Base-by-base conservation (phyloP, 2,888 invertebrate genomes). In the Meliscaeva auricollis region DNA sequence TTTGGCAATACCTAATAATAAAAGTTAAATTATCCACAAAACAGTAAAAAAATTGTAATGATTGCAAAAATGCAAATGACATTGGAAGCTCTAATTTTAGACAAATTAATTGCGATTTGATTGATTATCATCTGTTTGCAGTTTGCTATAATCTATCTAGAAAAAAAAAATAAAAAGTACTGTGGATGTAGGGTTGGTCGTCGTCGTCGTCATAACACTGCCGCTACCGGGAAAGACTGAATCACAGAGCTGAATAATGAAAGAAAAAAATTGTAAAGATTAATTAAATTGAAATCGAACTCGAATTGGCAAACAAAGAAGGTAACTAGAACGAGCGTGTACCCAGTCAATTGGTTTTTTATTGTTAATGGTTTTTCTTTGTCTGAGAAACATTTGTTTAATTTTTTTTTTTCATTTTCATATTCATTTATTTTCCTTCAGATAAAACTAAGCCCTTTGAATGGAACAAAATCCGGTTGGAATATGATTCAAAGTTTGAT, bases 61-160 rank as follows among this genome's bases (percentile, higher is more conserved):
- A 26, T 64, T 48, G 22, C 68, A 35, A n/a, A 38, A 26, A 69
- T 30, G 54, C 69, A 69, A 54, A 69, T 69, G 52, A 69, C 69
- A 69, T 69, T 69, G 69, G 41, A 3, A 69, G 41, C 22, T 69
- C 41, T 54, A 69, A 69, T 54, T 69, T 69, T 54, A 54, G 54
- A 54, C 69, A 69, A 69, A 54, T 69, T 69, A 69, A 69, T 52
- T 54, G 69, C 20, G 17, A 22, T 41, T 69, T 52, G 69, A 69
- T 54, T 69, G 41, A 69, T 69, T 69, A n/a, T 69, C 26, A 22
- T 26, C 26, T 15, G 46, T 17, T n/a, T n/a, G n/a, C n/a, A n/a
- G n/a, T n/a, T n/a, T 26, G 44, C 26, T 26, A 2, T 7, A n/a
- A 64, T 41, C 30, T 54, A 30, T 32, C 30, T 30, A 30, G 15